phyloP scores from a whole-genome alignment of 2,113 vertebrate genomes.

The Datnioides undecimradiatus region DNA sequence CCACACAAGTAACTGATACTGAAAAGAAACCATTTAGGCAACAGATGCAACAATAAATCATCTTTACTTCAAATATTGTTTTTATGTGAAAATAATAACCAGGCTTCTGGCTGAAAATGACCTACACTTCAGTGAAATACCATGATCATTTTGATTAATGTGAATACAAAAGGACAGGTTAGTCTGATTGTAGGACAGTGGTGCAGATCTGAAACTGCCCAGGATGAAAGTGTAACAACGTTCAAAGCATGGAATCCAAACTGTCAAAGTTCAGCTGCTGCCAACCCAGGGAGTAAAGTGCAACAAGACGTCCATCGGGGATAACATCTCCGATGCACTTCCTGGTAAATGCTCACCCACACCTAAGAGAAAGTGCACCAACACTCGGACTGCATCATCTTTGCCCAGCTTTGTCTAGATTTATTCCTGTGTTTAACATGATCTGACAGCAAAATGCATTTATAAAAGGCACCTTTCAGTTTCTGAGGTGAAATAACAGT shows the following conservation, averaged over 20 bases:
- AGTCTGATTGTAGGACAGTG: neutral
- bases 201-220: neutral
- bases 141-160: neutral
- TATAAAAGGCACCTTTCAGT: neutral
- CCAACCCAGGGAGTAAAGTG: constrained; percentile 51
- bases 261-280: constrained; percentile 55
- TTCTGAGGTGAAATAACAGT: neutral
- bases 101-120: neutral
- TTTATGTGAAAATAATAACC: neutral
- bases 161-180: neutral
- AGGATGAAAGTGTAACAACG: constrained; percentile 50
- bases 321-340: constrained; percentile 8
- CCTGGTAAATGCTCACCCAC: constrained; percentile 21
- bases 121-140: neutral
- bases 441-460: neutral
- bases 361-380: constrained; percentile 9
- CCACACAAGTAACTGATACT: neutral
- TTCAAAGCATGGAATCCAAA: neutral
- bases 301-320: constrained; percentile 20
- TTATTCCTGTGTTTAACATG: neutral
- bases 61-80: neutral
- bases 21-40: neutral
- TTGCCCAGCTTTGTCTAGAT: neutral
- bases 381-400: neutral
- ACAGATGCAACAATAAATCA: neutral